Base-by-base conservation (phyloP, 1,140 invertebrate species). In the Brevipalpus yothersi region DNA sequence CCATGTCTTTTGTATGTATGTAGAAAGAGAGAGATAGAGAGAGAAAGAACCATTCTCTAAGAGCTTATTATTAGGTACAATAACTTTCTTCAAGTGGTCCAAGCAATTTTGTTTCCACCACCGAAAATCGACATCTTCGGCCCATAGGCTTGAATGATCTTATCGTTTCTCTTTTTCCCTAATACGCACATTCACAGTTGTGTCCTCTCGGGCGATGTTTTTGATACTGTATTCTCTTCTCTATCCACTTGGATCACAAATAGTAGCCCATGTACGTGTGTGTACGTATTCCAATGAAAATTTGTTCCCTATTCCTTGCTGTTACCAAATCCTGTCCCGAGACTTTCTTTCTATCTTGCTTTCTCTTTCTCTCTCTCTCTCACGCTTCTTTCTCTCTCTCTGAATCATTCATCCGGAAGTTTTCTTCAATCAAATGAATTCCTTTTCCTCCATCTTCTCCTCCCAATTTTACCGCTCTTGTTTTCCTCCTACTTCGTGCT, bases 381-480 rank as follows among this genome's bases (percentile, higher is more conserved):
- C 49, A 51, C 49, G n/a, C 49, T 51, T 45, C 1, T 51, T 19
- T n/a, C 8, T 19, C 8, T 45, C 43, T 8, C 8, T 51, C 49
- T 51, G n/a, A 19, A 17, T 51, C n/a, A n/a, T 51, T 51, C 53
- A 53, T 49, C 23, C 19, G 42, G n/a, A 47, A 39, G 40, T 19
- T 41, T 40, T 40, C 39, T 13, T 53, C 59, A 60, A 61, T 42
- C 47, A 23, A 41, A 53, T 23, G 23, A 41, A 53, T 62, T 23
- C n/a, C 13, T 23, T 23, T 59, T n/a, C n/a, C n/a, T n/a, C 53
- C 15, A 21, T 59, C 23, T 59, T 42, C 41, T n/a, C n/a, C n/a
- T n/a, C n/a, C n/a, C n/a, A n/a, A n/a, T n/a, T n/a, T 19, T 43
- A 31, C 31, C 31, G 31, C 31, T 31, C 31, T 19, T 40, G 15